These are phyloP conservation scores for Anneissia japonica DNA, from an alignment of 35 echinoderm and acorn worm species.

Conservation along the genomic window DNA sequence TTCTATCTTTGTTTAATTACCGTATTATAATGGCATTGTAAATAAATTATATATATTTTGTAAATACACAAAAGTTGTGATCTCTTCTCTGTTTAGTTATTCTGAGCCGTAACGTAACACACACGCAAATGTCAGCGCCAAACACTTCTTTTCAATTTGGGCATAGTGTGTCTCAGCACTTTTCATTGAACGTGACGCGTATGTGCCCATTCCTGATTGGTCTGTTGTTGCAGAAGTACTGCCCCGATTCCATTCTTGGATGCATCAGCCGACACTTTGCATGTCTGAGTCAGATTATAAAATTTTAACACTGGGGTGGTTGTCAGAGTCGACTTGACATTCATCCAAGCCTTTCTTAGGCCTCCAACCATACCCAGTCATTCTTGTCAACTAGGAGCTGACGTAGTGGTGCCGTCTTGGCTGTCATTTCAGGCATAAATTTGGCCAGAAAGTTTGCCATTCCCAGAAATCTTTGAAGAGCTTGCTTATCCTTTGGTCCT, in stretches of 20 bases:
- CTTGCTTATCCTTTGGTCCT: conserved; percentile 13
- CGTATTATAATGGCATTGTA: too few relatives aligned
- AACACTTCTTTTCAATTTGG: conserved; percentile 43
- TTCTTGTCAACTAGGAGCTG: background rate
- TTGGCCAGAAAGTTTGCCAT: conserved; percentile 43
- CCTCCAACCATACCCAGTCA: background rate
- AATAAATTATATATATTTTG: too few relatives aligned
- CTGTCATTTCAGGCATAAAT: conserved; percentile 31
- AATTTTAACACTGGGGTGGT: background rate
- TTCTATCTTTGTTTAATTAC: too few relatives aligned
- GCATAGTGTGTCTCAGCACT: conserved; percentile 26
- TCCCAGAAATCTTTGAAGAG: conserved; percentile 23
- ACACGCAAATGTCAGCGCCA: conserved; percentile 35
- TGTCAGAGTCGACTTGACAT: background rate
- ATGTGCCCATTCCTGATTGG: conserved; percentile 13
- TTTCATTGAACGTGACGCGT: conserved; percentile 49
- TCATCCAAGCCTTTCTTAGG: background rate
- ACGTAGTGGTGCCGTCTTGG: background rate
- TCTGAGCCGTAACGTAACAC: too few relatives aligned
- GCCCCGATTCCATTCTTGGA: conserved; percentile 9
- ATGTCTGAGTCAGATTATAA: background rate
- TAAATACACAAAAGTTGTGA: too few relatives aligned
- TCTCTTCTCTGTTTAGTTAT: too few relatives aligned
- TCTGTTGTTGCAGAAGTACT: conserved; percentile 8
- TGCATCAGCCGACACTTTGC: conserved; percentile 20